Percentiles rank a stretch among this genome's conserved stretches.
phyloP scores from a whole-genome alignment of 2,797 vertebrate species.

The Trachops cirrhosus region DNA sequence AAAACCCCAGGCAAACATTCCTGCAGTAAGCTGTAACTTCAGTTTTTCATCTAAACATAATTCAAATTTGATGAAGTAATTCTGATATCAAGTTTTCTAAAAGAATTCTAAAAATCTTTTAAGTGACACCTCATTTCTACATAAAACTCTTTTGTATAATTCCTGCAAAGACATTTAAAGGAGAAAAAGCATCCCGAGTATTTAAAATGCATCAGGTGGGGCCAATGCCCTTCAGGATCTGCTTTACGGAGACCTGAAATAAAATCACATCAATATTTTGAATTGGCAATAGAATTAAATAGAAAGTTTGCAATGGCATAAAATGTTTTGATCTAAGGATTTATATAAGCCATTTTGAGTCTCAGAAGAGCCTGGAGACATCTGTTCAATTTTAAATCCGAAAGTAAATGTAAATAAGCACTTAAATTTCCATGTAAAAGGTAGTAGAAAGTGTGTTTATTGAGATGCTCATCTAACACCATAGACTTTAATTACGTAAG shows the following conservation, averaged over 20 bases:
- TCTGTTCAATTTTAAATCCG: constrained; percentile 44
- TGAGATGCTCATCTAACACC: constrained; percentile 4
- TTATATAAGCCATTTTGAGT: constrained; percentile 57
- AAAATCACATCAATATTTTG: constrained; percentile 58
- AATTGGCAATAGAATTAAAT: constrained; percentile 49
- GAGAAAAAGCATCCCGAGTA: not conserved
- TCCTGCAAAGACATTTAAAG: not conserved
- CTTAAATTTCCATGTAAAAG: constrained; percentile 33
- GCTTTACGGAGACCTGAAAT: not conserved
- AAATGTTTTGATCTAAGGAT: constrained; percentile 45
- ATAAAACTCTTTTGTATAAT: constrained; percentile 40
- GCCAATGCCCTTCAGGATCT: not conserved
- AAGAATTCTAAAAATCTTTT: constrained; percentile 26
- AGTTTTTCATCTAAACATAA: constrained; percentile 32
- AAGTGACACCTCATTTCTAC: not conserved
- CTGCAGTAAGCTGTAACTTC: not conserved
- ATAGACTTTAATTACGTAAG: constrained; percentile 37
- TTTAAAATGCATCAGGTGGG: not conserved
- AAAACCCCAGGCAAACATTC: not conserved
- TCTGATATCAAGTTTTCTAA: constrained; percentile 38
- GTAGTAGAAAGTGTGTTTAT: constrained; percentile 19
- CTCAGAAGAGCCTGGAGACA: constrained; percentile 43
- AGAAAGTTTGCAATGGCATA: constrained; percentile 18
- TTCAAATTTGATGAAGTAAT: constrained; percentile 43
- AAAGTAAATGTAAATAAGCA: constrained; percentile 46